phyloP scores from a whole-genome alignment of 2,888 invertebrate species.

The Galeruca laticollis region DNA sequence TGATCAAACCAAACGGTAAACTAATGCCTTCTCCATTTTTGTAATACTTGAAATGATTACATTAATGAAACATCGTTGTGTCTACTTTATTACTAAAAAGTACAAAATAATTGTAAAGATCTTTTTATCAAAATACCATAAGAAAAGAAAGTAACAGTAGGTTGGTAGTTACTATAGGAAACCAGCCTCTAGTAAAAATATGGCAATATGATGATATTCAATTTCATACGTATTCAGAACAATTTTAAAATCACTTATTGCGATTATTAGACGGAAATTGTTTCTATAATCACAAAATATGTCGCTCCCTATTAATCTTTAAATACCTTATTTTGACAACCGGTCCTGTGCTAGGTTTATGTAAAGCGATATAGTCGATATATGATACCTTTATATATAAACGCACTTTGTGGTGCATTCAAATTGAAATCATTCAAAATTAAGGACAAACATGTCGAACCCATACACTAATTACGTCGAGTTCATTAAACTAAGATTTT shows the following conservation, averaged over 20 bases:
- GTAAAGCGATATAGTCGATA: slow-evolving; percentile 14
- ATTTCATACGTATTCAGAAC: too few relatives aligned
- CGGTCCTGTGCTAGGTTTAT: background rate
- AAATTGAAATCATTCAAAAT: slow-evolving; percentile 44
- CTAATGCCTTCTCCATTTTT: slow-evolving; percentile 15
- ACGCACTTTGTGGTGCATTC: slow-evolving; percentile 15
- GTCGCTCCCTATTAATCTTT: too few relatives aligned
- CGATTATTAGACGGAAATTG: too few relatives aligned
- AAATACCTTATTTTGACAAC: background rate
- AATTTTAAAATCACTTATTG: background rate
- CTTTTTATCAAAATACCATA: slow-evolving; percentile 3
- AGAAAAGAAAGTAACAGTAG: background rate
- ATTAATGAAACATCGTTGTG: slow-evolving; percentile 11
- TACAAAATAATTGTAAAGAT: background rate
- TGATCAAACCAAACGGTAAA: slow-evolving; percentile 14
- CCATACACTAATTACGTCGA: slow-evolving; percentile 2
- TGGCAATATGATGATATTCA: too few relatives aligned
- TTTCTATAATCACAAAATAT: too few relatives aligned
- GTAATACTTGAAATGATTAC: slow-evolving; percentile 8
- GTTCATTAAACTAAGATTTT: slow-evolving; percentile 15
- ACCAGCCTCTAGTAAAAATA: too few relatives aligned
- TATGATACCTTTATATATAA: slow-evolving; percentile 16
- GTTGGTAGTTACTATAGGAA: too few relatives aligned
- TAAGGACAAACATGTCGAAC: slow-evolving; percentile 43
- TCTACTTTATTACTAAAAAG: slow-evolving; percentile 13